phyloP scores from a whole-genome alignment of 2,113 vertebrate genomes.

The Oriolus oriolus region DNA sequence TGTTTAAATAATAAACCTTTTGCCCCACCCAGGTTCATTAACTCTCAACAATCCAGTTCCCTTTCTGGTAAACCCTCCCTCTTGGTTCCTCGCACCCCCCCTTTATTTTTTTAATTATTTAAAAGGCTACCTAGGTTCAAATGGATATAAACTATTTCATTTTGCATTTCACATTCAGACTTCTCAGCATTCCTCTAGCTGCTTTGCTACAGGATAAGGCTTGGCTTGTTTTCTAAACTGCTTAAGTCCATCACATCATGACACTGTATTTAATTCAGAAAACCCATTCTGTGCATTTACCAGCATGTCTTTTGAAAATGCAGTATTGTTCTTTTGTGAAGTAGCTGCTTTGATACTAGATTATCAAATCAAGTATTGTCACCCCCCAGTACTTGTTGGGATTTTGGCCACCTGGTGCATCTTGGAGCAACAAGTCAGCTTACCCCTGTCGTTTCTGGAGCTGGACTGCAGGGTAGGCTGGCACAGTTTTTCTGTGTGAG shows the following conservation, averaged over 20 bases:
- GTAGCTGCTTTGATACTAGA: background rate
- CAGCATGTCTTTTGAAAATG: background rate
- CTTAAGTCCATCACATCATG: background rate
- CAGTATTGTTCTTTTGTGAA: background rate
- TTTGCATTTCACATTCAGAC: background rate
- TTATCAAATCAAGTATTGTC: background rate
- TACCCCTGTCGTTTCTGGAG: background rate
- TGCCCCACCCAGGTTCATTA: background rate
- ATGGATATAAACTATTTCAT: background rate
- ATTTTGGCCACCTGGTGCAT: background rate
- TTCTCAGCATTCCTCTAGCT: background rate
- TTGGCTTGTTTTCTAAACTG: background rate
- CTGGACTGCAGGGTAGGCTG: background rate
- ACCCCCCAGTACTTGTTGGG: rapidly evolving
- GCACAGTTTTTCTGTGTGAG: background rate
- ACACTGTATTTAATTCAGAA: background rate
- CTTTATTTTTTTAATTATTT: background rate
- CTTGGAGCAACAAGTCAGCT: rapidly evolving
- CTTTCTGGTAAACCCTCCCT: background rate
- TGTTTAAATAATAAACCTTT: conserved; percentile 29
- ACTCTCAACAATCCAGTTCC: background rate
- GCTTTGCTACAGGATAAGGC: background rate
- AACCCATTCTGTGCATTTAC: background rate
- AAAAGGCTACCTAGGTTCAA: background rate
- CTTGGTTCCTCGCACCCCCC: background rate